Conservation (phyloP, 2,797 vertebrate species). For the Champsocephalus esox region DNA sequence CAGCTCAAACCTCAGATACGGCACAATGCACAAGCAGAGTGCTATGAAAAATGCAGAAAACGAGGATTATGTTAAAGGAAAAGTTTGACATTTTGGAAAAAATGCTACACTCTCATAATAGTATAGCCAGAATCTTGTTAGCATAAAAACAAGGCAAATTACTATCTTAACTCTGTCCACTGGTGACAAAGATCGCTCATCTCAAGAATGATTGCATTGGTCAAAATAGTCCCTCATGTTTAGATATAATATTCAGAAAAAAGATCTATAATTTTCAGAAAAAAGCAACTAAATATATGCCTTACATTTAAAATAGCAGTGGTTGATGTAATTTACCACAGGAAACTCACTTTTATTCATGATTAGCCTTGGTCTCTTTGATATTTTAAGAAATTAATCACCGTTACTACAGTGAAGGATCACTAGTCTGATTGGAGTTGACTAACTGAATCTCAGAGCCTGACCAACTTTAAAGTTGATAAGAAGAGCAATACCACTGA, state of each 20-base stretch:
- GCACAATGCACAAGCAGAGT: conserved; percentile 15
- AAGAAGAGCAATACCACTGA: no score
- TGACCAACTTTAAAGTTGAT: neutral
- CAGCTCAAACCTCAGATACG: conserved; percentile 16
- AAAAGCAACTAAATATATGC: neutral
- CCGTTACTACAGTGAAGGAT: conserved; percentile 3
- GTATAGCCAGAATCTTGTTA: no score
- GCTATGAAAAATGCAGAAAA: neutral
- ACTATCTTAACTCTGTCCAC: no score
- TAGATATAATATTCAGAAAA: neutral
- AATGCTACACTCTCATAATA: neutral
- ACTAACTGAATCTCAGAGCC: neutral
- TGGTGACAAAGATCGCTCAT: neutral
- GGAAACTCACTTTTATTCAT: neutral
- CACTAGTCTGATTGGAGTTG: neutral
- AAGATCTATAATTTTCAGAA: neutral
- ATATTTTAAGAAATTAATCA: conserved; percentile 4
- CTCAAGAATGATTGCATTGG: neutral
- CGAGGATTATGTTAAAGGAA: neutral
- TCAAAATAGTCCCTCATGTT: neutral
- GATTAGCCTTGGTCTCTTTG: neutral
- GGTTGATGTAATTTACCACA: no score
- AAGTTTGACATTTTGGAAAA: neutral
- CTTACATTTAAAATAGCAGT: neutral
- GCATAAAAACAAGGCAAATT: no score